Evolutionary conservation across 2,888 invertebrate species (phyloP).

Genomic region (Hofmannophila pseudospretella): DNA sequence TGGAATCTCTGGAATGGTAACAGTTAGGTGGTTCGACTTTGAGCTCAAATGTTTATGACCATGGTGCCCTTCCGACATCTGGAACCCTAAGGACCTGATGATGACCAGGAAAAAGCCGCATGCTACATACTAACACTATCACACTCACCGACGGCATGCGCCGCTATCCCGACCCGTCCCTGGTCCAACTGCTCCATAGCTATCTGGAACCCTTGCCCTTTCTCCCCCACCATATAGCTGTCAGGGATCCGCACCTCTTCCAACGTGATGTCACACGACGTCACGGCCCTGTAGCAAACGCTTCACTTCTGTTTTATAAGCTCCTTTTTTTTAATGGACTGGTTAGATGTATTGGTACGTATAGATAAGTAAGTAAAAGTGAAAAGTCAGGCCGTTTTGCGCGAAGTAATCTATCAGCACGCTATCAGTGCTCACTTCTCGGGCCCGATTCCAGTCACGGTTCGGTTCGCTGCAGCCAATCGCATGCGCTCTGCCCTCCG

Average conservation of each 20-base stretch:
- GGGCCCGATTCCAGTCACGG: no score
- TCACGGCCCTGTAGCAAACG: constrained; percentile 75
- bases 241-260: constrained; percentile 80
- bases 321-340: constrained; percentile 21
- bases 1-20: no score
- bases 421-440: no score
- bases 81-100: no score
- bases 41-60: no score
- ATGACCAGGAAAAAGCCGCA: no score
- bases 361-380: background rate
- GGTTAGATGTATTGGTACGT: constrained; percentile 9
- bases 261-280: constrained; percentile 83
- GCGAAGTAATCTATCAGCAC: no score
- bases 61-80: no score
- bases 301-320: constrained; percentile 48
- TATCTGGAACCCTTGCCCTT: constrained; percentile 81
- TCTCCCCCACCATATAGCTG: constrained; percentile 67
- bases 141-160: constrained; percentile 82
- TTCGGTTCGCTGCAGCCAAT: no score
- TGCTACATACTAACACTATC: no score
- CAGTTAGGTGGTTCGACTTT: no score
- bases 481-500: no score
- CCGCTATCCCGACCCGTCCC: constrained; percentile 85
- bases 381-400: background rate
- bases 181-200: constrained; percentile 84